Evolutionary conservation across 1,140 invertebrate species (phyloP).

Genomic region (Lasaia peninsularis): DNA sequence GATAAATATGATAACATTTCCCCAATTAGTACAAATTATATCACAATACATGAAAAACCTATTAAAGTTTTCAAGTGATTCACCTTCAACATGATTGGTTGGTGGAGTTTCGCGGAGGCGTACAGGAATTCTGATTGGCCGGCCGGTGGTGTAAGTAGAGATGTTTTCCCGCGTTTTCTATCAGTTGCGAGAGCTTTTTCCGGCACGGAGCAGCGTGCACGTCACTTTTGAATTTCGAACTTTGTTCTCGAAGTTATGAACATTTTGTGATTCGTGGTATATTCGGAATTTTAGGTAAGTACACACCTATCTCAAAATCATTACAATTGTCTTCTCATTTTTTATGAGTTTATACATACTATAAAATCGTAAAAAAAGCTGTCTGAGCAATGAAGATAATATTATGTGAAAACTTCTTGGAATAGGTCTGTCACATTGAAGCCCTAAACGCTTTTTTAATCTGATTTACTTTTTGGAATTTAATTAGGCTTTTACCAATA

Average conservation of each 20-base stretch:
- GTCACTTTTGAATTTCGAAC: constrained; percentile 28
- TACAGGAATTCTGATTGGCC: constrained; percentile 31
- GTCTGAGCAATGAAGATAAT: no score
- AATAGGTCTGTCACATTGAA: no score
- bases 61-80: constrained; percentile 45
- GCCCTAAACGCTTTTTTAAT: no score
- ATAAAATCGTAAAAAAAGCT: no score
- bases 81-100: constrained; percentile 17
- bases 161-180: constrained; percentile 63
- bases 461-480: no score
- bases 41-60: constrained; percentile 28
- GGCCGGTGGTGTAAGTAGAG: constrained; percentile 50
- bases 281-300: constrained; percentile 20
- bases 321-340: neutral
- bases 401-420: no score
- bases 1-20: constrained; percentile 5
- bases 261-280: constrained; percentile 23
- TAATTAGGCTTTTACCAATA: no score
- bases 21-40: constrained; percentile 1
- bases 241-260: constrained; percentile 51
- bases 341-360: no score
- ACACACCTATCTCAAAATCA: neutral
- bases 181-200: constrained; percentile 57
- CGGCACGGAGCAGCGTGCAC: constrained; percentile 37
- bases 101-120: neutral